These are phyloP conservation scores for Thrips palmi DNA, from an alignment of 1,140 invertebrate species.

Conservation along the genomic window DNA sequence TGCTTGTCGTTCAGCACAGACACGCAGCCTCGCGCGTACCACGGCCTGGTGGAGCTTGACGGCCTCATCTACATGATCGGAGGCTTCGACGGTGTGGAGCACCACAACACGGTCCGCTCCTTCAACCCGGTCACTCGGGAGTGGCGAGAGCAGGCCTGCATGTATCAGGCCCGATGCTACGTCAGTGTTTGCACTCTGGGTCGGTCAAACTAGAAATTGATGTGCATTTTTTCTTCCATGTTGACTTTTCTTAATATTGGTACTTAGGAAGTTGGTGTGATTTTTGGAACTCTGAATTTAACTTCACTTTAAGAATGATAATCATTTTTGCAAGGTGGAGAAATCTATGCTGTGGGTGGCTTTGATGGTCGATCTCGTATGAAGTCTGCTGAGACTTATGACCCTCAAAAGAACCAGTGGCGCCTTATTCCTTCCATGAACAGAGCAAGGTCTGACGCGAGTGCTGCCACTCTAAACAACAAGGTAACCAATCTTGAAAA, in stretches of 20 bases:
- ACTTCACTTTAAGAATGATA: slow-evolving; percentile 4
- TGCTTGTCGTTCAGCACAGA: slow-evolving; percentile 40
- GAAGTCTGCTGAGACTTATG: slow-evolving; percentile 50
- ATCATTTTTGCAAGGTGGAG: slow-evolving; percentile 28
- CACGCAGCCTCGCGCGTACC: slow-evolving; percentile 46
- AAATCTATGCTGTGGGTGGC: slow-evolving; percentile 72
- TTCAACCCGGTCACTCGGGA: slow-evolving; percentile 39
- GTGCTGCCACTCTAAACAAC: slow-evolving; percentile 32
- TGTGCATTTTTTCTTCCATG: background rate
- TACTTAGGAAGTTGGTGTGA: background rate
- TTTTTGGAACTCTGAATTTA: background rate
- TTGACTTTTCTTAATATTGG: background rate
- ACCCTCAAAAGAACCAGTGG: slow-evolving; percentile 58
- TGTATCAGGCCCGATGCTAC: slow-evolving; percentile 54
- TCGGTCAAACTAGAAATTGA: slow-evolving; percentile 17
- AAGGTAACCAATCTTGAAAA: slow-evolving; percentile 20
- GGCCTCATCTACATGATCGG: slow-evolving; percentile 58
- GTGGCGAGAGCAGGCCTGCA: slow-evolving; percentile 49
- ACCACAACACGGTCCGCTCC: slow-evolving; percentile 47
- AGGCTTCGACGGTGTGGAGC: slow-evolving; percentile 50
- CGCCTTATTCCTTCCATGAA: slow-evolving; percentile 65
- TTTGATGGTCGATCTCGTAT: slow-evolving; percentile 61
- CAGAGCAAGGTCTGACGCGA: slow-evolving; percentile 59
- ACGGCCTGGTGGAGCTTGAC: slow-evolving; percentile 46
- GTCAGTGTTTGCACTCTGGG: slow-evolving; percentile 51